Evolutionary conservation across 1,140 invertebrate genomes (phyloP).

Genomic region (Acromyrmex echinatior): DNA sequence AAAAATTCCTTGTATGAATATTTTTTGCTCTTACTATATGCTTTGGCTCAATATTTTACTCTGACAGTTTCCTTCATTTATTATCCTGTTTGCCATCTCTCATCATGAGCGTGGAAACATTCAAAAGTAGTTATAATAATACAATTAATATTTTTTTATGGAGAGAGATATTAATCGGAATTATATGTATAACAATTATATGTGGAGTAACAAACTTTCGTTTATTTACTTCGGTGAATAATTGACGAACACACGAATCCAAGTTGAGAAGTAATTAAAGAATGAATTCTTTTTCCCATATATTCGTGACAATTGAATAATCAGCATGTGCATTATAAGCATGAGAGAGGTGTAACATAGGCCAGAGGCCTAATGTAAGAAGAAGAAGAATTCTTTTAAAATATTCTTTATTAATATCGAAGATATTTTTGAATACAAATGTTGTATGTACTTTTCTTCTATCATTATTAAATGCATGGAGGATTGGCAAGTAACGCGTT

Average conservation of each 20-base stretch:
- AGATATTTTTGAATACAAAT: background rate
- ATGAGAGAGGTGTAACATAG: no score
- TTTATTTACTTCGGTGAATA: background rate
- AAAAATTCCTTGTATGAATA: no score
- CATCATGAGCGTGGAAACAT: constrained; percentile 9
- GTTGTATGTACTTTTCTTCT: no score
- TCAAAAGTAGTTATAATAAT: constrained; percentile 10
- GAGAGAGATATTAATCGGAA: background rate
- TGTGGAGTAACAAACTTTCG: background rate
- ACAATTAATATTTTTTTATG: background rate
- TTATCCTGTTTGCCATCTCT: constrained; percentile 11
- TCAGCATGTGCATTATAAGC: no score
- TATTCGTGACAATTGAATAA: no score
- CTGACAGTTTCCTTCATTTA: background rate
- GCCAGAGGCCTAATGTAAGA: no score
- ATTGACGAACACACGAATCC: background rate
- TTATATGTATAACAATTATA: background rate
- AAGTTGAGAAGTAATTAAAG: background rate
- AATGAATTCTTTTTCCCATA: background rate
- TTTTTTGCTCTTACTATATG: background rate
- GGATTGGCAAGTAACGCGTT: no score
- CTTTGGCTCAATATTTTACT: constrained; percentile 28
- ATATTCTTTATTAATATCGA: background rate
- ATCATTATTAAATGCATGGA: no score
- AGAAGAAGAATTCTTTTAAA: background rate